A percentile compares a stretch with the other conserved stretches of the same genome.
These are phyloP conservation scores for Periophthalmus modestus DNA, from an alignment of 2,113 vertebrate species.

Conservation along the genomic window DNA sequence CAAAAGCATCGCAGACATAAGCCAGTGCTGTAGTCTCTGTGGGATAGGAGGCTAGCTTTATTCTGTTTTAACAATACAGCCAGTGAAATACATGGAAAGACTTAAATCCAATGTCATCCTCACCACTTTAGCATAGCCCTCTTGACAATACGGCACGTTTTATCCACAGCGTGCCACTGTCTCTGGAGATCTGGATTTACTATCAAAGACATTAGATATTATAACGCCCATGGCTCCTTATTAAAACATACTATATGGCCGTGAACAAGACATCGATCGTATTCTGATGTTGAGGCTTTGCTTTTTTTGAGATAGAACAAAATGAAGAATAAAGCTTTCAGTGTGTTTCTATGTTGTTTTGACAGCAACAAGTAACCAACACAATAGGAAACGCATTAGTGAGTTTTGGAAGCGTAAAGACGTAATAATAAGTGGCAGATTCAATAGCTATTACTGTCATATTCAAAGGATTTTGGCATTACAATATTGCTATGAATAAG, in stretches of 20 bases:
- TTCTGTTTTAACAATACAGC: neutral
- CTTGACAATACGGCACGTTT: neutral
- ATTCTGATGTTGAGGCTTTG: neutral
- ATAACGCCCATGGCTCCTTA: slow-evolving; percentile 24
- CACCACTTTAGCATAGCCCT: neutral
- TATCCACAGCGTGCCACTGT: slow-evolving; percentile 17
- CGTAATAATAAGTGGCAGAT: slow-evolving; percentile 50
- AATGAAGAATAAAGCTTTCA: slow-evolving; percentile 41
- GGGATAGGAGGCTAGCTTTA: neutral
- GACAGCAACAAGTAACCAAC: slow-evolving; percentile 14
- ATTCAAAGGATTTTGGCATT: neutral
- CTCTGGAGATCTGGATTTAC: slow-evolving; percentile 18
- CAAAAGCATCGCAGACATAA: neutral
- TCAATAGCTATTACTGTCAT: neutral
- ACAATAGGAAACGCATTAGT: slow-evolving; percentile 49
- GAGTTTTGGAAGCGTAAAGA: slow-evolving; percentile 45
- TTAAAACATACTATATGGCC: slow-evolving; percentile 26
- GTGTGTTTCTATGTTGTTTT: slow-evolving; percentile 49
- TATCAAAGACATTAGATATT: slow-evolving; percentile 15
- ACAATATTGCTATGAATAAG: neutral
- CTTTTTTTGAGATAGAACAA: neutral
- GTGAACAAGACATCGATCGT: slow-evolving; percentile 20
- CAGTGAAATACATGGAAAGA: neutral
- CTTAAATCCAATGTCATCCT: neutral
- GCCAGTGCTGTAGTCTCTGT: neutral